phyloP scores from a whole-genome alignment of 2,888 invertebrate genomes.

The Drosophila neutralis region DNA sequence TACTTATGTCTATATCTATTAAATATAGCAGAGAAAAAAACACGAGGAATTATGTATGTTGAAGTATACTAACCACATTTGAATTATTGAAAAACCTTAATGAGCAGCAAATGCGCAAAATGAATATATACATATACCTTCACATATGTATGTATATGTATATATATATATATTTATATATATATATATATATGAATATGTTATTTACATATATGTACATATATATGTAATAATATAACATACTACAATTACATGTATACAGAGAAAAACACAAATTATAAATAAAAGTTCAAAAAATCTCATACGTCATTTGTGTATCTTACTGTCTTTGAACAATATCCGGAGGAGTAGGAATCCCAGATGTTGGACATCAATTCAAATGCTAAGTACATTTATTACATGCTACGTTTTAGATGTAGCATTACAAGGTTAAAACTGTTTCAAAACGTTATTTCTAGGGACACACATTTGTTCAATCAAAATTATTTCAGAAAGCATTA shows the following conservation, averaged over 20 bases:
- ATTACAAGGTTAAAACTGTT: too few relatives aligned
- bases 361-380: not conserved
- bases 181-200: slow-evolving; percentile 35
- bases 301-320: slow-evolving; percentile 15
- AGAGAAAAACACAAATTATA: slow-evolving; percentile 68
- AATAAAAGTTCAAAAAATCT: slow-evolving; percentile 71
- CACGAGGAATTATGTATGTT: slow-evolving; percentile 54
- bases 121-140: slow-evolving; percentile 58
- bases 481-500: not conserved
- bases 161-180: slow-evolving; percentile 26
- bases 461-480: not conserved
- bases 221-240: slow-evolving; percentile 38
- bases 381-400: not conserved
- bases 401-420: not conserved
- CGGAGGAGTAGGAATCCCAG: not conserved
- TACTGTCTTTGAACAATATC: not conserved
- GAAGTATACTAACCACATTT: slow-evolving; percentile 52
- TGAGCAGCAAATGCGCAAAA: slow-evolving; percentile 33
- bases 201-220: slow-evolving; percentile 38
- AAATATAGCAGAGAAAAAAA: slow-evolving; percentile 26
- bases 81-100: slow-evolving; percentile 41
- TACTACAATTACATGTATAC: slow-evolving; percentile 76
- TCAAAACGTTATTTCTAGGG: not conserved
- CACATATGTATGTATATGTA: slow-evolving; percentile 33
- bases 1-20: slow-evolving; percentile 9